These are phyloP conservation scores for Acronicta aceris DNA, from an alignment of 2,888 invertebrate species.

Conservation along the genomic window DNA sequence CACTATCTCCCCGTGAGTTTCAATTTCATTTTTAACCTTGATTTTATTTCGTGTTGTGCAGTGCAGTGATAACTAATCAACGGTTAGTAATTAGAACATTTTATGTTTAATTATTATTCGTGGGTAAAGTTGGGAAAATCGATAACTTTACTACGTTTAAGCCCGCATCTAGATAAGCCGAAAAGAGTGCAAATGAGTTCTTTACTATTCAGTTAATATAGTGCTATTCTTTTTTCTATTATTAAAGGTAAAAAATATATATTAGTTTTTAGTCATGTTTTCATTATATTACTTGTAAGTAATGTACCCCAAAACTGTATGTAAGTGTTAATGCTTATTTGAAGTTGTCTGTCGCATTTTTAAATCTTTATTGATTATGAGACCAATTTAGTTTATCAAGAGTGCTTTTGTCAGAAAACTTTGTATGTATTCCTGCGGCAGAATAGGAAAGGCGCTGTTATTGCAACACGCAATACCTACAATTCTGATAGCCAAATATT, in stretches of 20 bases:
- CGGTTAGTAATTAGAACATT: slow-evolving; percentile 30
- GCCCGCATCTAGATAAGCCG: slow-evolving; percentile 10
- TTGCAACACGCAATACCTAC: no score
- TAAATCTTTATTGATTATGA: no score
- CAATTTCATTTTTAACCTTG: slow-evolving; percentile 45
- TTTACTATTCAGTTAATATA: background rate
- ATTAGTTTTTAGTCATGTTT: no score
- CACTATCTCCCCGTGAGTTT: slow-evolving; percentile 49
- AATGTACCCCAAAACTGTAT: background rate
- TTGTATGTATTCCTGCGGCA: no score
- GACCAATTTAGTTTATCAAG: no score
- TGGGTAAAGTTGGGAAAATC: slow-evolving; percentile 10
- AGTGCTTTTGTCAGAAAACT: no score
- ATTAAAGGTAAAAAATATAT: no score
- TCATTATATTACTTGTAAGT: no score
- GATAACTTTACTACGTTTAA: slow-evolving; percentile 1
- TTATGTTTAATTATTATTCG: slow-evolving; percentile 5
- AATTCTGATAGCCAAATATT: no score
- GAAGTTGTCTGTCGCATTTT: slow-evolving; percentile 13
- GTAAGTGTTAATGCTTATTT: slow-evolving; percentile 5
- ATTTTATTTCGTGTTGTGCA: slow-evolving; percentile 45
- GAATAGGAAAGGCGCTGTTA: no score
- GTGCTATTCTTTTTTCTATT: no score
- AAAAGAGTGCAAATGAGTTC: background rate
- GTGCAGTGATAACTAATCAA: slow-evolving; percentile 37